Evolutionary conservation across 1,140 invertebrate species (phyloP).

Genomic region (Philotrypesis tridentata): DNA sequence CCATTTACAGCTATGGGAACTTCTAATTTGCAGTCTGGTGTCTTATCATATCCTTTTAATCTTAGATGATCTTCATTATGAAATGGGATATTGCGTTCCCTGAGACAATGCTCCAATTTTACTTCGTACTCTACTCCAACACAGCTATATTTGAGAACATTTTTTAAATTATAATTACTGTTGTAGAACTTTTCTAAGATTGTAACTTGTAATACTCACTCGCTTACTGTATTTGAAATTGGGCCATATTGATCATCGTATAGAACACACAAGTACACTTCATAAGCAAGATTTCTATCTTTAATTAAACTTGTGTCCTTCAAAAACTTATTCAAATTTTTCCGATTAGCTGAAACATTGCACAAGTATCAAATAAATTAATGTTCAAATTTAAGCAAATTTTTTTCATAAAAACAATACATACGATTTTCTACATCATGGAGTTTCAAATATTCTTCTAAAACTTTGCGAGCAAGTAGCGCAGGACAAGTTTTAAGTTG

Average conservation of each 20-base stretch:
- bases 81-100: constrained; percentile 79
- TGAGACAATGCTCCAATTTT: constrained; percentile 77
- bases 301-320: constrained; percentile 83
- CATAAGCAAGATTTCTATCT: constrained; percentile 82
- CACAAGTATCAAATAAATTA: constrained; percentile 27
- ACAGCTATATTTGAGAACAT: constrained; percentile 72
- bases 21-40: constrained; percentile 93
- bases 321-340: constrained; percentile 76
- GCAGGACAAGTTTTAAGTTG: constrained; percentile 77
- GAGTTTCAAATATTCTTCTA: constrained; percentile 75
- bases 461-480: constrained; percentile 78
- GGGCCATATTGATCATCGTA: constrained; percentile 79
- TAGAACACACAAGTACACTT: constrained; percentile 78
- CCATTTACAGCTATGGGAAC: constrained; percentile 91
- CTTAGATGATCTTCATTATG: constrained; percentile 88
- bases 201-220: constrained; percentile 71
- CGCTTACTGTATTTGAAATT: constrained; percentile 83
- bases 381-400: constrained; percentile 21
- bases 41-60: constrained; percentile 92
- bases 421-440: constrained; percentile 53
- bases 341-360: constrained; percentile 42
- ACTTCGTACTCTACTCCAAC: constrained; percentile 86
- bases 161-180: not conserved
- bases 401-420: constrained; percentile 17
- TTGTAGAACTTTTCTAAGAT: constrained; percentile 31